Percentiles rank a stretch among this genome's conserved stretches.
Evolutionary conservation across 2,888 invertebrate genomes (phyloP).

Genomic region (Eucera pruinosa): DNA sequence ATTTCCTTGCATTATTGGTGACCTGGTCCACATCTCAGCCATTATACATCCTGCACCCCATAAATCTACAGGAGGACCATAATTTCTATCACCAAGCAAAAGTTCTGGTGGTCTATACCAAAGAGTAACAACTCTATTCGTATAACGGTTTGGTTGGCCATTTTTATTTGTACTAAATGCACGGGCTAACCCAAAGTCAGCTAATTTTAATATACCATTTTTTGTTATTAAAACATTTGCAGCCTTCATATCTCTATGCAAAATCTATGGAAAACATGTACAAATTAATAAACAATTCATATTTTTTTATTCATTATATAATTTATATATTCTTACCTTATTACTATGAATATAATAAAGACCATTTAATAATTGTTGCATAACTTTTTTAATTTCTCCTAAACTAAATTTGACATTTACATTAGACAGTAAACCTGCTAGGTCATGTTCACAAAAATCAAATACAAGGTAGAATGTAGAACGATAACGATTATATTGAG

Average conservation of each 20-base stretch:
- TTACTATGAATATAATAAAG: slow-evolving; percentile 98
- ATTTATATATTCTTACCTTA: slow-evolving; percentile 86
- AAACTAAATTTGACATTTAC: slow-evolving; percentile 97
- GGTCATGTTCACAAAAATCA: slow-evolving; percentile 99
- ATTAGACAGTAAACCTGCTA: slow-evolving; percentile 97
- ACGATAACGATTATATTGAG: slow-evolving; percentile 90
- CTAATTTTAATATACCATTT: slow-evolving; percentile 96
- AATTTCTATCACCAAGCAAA: slow-evolving; percentile 94
- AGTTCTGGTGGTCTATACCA: slow-evolving; percentile 95
- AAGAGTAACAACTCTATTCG: slow-evolving; percentile 98
- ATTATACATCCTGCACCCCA: slow-evolving; percentile 99
- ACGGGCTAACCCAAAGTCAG: slow-evolving; percentile 98
- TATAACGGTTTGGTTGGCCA: slow-evolving; percentile 94
- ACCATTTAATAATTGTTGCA: slow-evolving; percentile 94
- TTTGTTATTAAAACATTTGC: slow-evolving; percentile 99
- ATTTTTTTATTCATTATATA: not conserved
- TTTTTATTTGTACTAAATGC: slow-evolving; percentile 96
- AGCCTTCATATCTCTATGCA: slow-evolving; percentile 99
- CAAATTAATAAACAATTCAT: not conserved
- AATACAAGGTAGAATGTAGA: slow-evolving; percentile 98
- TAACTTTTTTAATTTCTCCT: slow-evolving; percentile 98
- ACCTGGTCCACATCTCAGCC: slow-evolving; percentile 99
- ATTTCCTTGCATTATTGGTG: slow-evolving; percentile 97
- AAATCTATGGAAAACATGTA: slow-evolving; percentile 85
- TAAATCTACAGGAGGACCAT: slow-evolving; percentile 98